Evolutionary conservation across 2,888 invertebrate species (phyloP).

Genomic region (Erpobdella octoculata): DNA sequence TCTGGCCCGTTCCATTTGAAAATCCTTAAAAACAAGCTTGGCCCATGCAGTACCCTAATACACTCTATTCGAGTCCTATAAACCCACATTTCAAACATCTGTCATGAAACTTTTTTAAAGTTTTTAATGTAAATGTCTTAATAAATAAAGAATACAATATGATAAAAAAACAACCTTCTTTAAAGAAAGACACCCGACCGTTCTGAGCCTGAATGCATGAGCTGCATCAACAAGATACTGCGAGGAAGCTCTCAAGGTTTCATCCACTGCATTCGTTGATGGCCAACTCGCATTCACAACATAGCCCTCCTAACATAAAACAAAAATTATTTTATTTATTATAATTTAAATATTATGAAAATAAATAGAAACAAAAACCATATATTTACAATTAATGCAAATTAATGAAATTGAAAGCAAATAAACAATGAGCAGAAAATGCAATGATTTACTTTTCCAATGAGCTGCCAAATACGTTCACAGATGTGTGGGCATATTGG

Average conservation of each 20-base stretch:
- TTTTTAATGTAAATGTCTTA: too few relatives aligned
- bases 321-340: background rate
- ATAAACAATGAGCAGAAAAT: background rate
- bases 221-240: slow-evolving; percentile 84
- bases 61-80: too few relatives aligned
- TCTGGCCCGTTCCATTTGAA: too few relatives aligned
- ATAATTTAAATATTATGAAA: background rate
- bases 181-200: slow-evolving; percentile 63
- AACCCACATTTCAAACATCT: too few relatives aligned
- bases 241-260: slow-evolving; percentile 69
- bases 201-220: slow-evolving; percentile 76
- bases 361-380: background rate
- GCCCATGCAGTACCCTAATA: too few relatives aligned
- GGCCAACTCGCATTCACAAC: slow-evolving; percentile 82
- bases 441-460: slow-evolving; percentile 64
- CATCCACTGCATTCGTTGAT: slow-evolving; percentile 65
- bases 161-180: too few relatives aligned
- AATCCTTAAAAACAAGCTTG: too few relatives aligned
- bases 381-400: background rate
- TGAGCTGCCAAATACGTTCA: slow-evolving; percentile 80
- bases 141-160: too few relatives aligned
- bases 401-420: background rate
- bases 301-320: slow-evolving; percentile 20
- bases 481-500: slow-evolving; percentile 97
- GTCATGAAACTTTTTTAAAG: too few relatives aligned